Evolutionary conservation across 2,888 invertebrate genomes (phyloP).

Genomic region (Fragum sueziense): DNA sequence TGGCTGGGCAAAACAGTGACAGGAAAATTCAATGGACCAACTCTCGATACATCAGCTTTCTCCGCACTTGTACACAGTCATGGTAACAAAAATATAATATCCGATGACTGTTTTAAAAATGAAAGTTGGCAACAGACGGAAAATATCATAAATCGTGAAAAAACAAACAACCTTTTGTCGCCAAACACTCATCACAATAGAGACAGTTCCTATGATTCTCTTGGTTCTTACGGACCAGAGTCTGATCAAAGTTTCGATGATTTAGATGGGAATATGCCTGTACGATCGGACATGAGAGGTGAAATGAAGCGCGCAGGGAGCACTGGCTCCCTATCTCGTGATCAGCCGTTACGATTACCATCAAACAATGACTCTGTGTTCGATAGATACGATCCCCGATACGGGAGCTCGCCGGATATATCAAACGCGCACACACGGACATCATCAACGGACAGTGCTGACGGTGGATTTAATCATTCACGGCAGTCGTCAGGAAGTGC

Average conservation of each 20-base stretch:
- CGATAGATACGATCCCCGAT: conserved; percentile 61
- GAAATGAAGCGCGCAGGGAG: conserved; percentile 72
- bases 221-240: conserved; percentile 72
- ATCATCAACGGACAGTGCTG: conserved; percentile 76
- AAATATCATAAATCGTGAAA: conserved; percentile 27
- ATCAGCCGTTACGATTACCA: conserved; percentile 50
- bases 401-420: conserved; percentile 72
- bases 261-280: conserved; percentile 70
- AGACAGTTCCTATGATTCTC: conserved; percentile 77
- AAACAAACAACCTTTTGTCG: conserved; percentile 23
- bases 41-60: conserved; percentile 79
- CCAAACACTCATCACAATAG: conserved; percentile 59
- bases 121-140: conserved; percentile 66
- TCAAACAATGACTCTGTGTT: conserved; percentile 52
- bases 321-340: conserved; percentile 58
- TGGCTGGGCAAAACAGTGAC: conserved; percentile 77
- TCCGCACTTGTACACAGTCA: conserved; percentile 76
- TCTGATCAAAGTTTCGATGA: conserved; percentile 73
- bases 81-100: conserved; percentile 66
- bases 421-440: conserved; percentile 69
- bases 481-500: conserved; percentile 74
- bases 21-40: conserved; percentile 73
- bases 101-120: conserved; percentile 63
- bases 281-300: conserved; percentile 56
- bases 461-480: conserved; percentile 72